These are phyloP conservation scores for Diogma glabrata DNA, from an alignment of 2,888 invertebrate genomes.

Conservation along the genomic window DNA sequence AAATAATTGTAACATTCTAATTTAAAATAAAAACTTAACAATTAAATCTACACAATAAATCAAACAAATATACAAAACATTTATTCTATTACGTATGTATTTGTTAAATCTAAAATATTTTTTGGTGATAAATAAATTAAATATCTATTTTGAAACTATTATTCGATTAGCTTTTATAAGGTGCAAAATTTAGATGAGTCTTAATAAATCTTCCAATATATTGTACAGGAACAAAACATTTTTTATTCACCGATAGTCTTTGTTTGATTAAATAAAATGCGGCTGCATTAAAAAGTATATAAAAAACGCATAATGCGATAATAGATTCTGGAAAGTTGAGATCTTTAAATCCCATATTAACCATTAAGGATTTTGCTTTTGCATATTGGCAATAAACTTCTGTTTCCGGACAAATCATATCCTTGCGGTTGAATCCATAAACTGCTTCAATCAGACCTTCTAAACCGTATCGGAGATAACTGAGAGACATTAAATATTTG, in stretches of 20 bases:
- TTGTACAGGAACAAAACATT: constrained; percentile 53
- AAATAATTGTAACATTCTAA: no score
- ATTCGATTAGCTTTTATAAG: constrained; percentile 33
- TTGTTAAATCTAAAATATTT: no score
- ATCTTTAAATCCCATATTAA: constrained; percentile 61
- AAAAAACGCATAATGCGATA: constrained; percentile 54
- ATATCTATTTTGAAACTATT: no score
- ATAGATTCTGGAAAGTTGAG: constrained; percentile 57
- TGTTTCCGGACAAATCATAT: constrained; percentile 59
- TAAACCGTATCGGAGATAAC: constrained; percentile 69
- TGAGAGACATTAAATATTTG: constrained; percentile 65
- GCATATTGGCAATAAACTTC: constrained; percentile 66
- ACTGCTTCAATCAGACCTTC: constrained; percentile 72
- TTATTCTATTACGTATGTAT: no score
- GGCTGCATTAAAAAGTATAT: constrained; percentile 51
- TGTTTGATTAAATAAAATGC: constrained; percentile 63
- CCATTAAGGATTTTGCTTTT: constrained; percentile 60
- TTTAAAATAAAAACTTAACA: no score
- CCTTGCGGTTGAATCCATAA: constrained; percentile 62
- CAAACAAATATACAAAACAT: no score
- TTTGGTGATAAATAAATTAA: no score
- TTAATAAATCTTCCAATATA: constrained; percentile 60
- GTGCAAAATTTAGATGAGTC: constrained; percentile 43
- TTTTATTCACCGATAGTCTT: constrained; percentile 56
- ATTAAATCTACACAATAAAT: no score